A percentile compares a stretch with the other conserved stretches of the same genome.
These are phyloP conservation scores for Penelope pileata DNA, from an alignment of 2,113 vertebrate species.

Conservation along the genomic window DNA sequence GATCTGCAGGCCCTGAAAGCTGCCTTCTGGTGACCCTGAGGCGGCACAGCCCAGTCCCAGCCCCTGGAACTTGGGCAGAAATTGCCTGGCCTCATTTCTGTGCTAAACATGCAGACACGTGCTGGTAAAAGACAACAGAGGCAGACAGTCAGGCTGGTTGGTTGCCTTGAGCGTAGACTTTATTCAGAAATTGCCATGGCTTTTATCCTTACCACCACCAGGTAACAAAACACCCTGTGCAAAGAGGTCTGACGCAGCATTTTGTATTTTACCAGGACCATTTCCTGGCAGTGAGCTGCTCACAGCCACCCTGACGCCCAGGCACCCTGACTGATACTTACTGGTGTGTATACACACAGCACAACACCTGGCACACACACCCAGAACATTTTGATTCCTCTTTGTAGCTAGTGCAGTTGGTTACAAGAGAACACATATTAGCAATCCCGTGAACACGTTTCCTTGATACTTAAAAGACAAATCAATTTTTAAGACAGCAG, in stretches of 20 bases:
- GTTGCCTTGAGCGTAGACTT: accelerated
- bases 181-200: accelerated
- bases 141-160: accelerated
- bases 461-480: not conserved
- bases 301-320: not conserved
- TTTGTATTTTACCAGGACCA: accelerated
- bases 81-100: not conserved
- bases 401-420: accelerated
- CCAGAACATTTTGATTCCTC: not conserved
- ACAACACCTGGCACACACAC: not conserved
- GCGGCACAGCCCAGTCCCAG: not conserved
- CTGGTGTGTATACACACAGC: accelerated
- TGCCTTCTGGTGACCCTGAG: not conserved
- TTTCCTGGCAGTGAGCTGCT: not conserved
- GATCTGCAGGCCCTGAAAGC: not conserved
- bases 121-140: accelerated
- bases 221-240: accelerated
- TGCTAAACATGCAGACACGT: accelerated
- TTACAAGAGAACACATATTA: not conserved
- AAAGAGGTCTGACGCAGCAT: accelerated
- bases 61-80: not conserved
- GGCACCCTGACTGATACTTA: accelerated
- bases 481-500: not conserved
- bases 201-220: not conserved
- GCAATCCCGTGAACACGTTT: not conserved